phyloP scores from a whole-genome alignment of 1,140 invertebrate species.

The Megathymus violae region DNA sequence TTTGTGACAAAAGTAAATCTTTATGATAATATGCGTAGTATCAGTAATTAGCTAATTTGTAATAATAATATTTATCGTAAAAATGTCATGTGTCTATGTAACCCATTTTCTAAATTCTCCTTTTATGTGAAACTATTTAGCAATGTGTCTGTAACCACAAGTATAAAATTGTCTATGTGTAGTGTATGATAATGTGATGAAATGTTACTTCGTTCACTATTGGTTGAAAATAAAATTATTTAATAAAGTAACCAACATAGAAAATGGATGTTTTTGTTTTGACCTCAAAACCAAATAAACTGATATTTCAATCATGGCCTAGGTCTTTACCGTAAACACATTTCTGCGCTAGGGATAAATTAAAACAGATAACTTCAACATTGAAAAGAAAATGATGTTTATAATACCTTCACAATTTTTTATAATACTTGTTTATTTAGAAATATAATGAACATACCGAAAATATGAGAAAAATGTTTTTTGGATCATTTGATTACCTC shows the following conservation, averaged over 20 bases:
- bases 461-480: too few relatives aligned
- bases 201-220: constrained; percentile 78
- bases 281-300: too few relatives aligned
- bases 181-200: constrained; percentile 76
- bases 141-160: constrained; percentile 75
- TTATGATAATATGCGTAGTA: constrained; percentile 17
- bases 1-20: constrained; percentile 7
- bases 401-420: too few relatives aligned
- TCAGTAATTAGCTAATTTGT: constrained; percentile 48
- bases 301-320: too few relatives aligned
- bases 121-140: constrained; percentile 62
- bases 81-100: constrained; percentile 55
- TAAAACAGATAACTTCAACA: too few relatives aligned
- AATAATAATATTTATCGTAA: constrained; percentile 52
- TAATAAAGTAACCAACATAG: constrained; percentile 74
- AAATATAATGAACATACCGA: too few relatives aligned
- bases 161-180: constrained; percentile 65
- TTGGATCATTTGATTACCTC: too few relatives aligned
- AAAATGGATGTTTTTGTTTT: constrained; percentile 7
- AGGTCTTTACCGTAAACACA: too few relatives aligned
- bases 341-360: too few relatives aligned
- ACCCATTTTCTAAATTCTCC: constrained; percentile 56
- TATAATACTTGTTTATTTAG: too few relatives aligned
- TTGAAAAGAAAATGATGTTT: too few relatives aligned
- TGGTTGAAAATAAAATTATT: constrained; percentile 81